Conservation (phyloP, 2,888 invertebrate genomes). For the Diogma glabrata region DNA sequence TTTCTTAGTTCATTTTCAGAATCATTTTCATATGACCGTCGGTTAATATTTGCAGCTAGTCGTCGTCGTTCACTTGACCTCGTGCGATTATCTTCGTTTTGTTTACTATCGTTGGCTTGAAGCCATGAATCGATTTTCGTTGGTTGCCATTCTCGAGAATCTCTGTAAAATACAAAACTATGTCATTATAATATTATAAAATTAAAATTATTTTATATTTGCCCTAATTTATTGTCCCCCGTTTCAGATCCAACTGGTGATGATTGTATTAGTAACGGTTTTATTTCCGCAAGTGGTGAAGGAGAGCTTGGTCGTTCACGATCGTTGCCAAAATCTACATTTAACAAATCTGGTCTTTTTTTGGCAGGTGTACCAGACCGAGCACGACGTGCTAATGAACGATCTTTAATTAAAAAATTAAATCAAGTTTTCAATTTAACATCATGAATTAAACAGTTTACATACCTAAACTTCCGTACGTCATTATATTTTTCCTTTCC, state of each 20-base stretch:
- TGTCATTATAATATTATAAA: not conserved
- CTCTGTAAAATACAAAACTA: slow-evolving; percentile 22
- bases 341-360: slow-evolving; percentile 66
- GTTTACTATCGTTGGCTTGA: slow-evolving; percentile 69
- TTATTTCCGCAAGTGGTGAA: slow-evolving; percentile 46
- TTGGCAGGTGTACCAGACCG: slow-evolving; percentile 53
- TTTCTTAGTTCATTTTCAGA: slow-evolving; percentile 76
- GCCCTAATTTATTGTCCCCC: slow-evolving; percentile 46
- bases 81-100: slow-evolving; percentile 50
- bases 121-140: slow-evolving; percentile 90
- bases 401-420: slow-evolving; percentile 42
- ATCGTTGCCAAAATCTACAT: slow-evolving; percentile 59
- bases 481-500: slow-evolving; percentile 53
- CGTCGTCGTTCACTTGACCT: slow-evolving; percentile 31
- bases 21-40: slow-evolving; percentile 74
- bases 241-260: slow-evolving; percentile 16
- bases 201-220: slow-evolving; percentile 23
- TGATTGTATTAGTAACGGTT: slow-evolving; percentile 37
- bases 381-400: slow-evolving; percentile 77
- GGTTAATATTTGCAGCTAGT: slow-evolving; percentile 53
- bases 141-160: slow-evolving; percentile 69
- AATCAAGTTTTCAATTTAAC: slow-evolving; percentile 13
- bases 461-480: slow-evolving; percentile 70
- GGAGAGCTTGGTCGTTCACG: slow-evolving; percentile 62
- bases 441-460: too few species aligned